These are phyloP conservation scores for Luscinia luscinia DNA, from an alignment of 2,797 vertebrate species.

Conservation along the genomic window DNA sequence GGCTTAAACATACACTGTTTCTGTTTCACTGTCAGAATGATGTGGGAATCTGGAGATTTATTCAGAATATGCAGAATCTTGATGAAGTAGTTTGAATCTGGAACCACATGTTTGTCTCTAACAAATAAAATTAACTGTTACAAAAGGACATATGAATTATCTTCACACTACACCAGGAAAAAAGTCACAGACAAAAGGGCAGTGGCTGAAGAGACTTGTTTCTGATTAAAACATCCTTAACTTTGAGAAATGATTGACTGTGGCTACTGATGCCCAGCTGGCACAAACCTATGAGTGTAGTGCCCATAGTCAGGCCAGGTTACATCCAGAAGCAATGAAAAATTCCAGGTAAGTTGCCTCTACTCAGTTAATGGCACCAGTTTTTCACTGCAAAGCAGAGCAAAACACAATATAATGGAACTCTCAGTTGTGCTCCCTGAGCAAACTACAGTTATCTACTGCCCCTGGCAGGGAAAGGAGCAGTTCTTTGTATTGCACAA, in stretches of 20 bases:
- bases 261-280: not conserved
- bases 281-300: not conserved
- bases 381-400: not conserved
- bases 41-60: not conserved
- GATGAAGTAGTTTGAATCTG: not conserved
- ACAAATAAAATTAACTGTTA: not conserved
- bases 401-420: not conserved
- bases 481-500: not conserved
- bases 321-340: not conserved
- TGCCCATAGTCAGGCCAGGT: not conserved
- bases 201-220: not conserved
- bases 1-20: not conserved
- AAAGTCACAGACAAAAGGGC: not conserved
- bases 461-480: not conserved
- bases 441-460: not conserved
- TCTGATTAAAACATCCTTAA: not conserved
- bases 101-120: not conserved
- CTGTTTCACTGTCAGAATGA: not conserved
- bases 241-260: not conserved
- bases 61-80: not conserved
- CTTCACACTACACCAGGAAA: not conserved
- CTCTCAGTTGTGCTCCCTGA: not conserved
- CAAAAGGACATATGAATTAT: not conserved
- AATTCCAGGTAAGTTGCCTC: not conserved
- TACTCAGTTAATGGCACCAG: not conserved